Base-by-base conservation (phyloP, 2,797 vertebrate species). In the Parauchenoglanis punctatus region DNA sequence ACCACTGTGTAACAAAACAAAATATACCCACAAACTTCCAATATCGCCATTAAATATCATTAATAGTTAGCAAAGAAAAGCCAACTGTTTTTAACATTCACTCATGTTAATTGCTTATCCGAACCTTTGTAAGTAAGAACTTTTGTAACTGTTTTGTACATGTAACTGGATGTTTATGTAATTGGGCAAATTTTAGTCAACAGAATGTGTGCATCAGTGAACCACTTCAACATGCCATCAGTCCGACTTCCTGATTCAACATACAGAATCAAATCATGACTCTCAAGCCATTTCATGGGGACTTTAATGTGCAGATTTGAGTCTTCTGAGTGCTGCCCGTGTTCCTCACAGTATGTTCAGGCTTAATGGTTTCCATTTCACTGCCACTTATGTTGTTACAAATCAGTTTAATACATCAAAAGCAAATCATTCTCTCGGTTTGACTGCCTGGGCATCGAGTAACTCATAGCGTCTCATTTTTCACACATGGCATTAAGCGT, bases 401-500 rank as follows among this genome's bases (percentile, higher is more conserved):
- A 87, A 87, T 87, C 87, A 84, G 61, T 77, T 87, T 85, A 80
- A 85, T 72, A 72, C 83, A 88, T 85, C 87, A 85, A 81, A 88
- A 68, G 87, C 73, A 80, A 84, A 78, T 68, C 49, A 70, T 84
- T 84, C 40, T 70, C 72, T 75, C 3, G 44, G 67, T 78, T 59
- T 46, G 68, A 54, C 81, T 54, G 52, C 54, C 31, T 46, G n/a
- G 56, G 25, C 52, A 68, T 52, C 7, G 31, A 72, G 40, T 72
- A 80, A 87, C n/a, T 72, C 56, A 78, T 70, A 84, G 52, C 40
- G 4, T 84, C 73, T 63, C 63, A 40, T 63, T 73, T 85, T 88
- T 88, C 76, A 88, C 75, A 84, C 40, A 49, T 77, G 40, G 73
- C 63, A 72, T 84, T 85, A 80, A 84, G 81, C 49, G 70, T 84